Conservation (phyloP, 92 coral and sea anemone genomes). For the Zoanthus solanderi region DNA sequence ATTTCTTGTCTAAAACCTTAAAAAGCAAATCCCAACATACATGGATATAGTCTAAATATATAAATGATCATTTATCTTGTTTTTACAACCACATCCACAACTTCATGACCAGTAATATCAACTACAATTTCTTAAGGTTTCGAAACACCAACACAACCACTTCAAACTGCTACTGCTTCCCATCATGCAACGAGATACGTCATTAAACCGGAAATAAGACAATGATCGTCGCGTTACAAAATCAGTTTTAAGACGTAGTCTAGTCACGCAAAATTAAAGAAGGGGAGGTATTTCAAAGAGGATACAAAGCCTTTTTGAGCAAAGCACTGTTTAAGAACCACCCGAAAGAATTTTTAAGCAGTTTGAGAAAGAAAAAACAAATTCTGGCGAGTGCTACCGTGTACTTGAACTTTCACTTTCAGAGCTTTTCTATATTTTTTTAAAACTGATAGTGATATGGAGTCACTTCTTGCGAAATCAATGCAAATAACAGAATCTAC, state of each 20-base stretch:
- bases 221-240: background rate
- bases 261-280: background rate
- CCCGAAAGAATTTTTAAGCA: no score
- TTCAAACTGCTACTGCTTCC: background rate
- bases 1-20: background rate
- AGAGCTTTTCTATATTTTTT: no score
- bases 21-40: background rate
- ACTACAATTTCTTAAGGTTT: background rate
- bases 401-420: no score
- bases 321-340: no score
- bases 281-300: no score
- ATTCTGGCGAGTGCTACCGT: no score
- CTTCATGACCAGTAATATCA: background rate
- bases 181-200: constrained; percentile 25
- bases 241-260: background rate
- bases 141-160: background rate
- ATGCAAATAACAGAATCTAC: constrained; percentile 21
- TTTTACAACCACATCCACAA: background rate
- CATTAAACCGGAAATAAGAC: background rate
- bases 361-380: no score
- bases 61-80: background rate
- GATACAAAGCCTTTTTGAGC: no score
- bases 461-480: constrained; percentile 26
- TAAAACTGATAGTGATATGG: background rate
- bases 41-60: background rate